Conservation (phyloP, 2,113 vertebrate species). For the Bombycilla garrulus region DNA sequence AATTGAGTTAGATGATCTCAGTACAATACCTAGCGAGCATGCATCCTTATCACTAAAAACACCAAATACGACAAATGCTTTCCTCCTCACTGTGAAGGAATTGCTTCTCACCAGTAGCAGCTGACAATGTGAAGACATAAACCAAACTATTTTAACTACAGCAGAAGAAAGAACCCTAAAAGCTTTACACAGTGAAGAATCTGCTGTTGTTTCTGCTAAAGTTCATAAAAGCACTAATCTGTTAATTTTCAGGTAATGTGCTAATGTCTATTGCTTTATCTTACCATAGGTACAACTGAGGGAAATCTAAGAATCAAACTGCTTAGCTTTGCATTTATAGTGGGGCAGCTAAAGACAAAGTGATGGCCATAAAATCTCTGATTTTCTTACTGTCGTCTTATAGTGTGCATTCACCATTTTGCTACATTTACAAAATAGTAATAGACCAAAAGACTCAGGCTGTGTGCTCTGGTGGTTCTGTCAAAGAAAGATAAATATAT, state of each 20-base stretch:
- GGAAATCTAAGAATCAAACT: not conserved
- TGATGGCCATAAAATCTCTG: not conserved
- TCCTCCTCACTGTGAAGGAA: not conserved
- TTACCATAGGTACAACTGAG: not conserved
- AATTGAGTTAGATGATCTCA: constrained; percentile 9
- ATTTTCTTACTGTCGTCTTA: not conserved
- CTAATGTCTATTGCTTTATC: not conserved
- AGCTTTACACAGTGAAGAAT: not conserved
- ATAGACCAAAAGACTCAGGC: not conserved
- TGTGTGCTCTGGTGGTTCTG: not conserved
- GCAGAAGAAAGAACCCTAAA: not conserved
- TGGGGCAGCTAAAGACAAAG: not conserved
- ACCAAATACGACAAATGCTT: not conserved
- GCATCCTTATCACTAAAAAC: not conserved
- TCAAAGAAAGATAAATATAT: not conserved
- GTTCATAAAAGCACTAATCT: not conserved
- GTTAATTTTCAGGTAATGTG: not conserved
- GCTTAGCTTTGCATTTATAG: not conserved
- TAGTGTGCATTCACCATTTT: not conserved
- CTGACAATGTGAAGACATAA: not conserved
- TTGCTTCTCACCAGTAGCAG: not conserved
- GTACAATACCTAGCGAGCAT: not conserved
- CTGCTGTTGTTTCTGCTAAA: not conserved
- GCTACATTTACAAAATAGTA: not conserved
- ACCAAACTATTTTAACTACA: not conserved